phyloP scores from a whole-genome alignment of 2,888 invertebrate species.

The Cantharis rufa region DNA sequence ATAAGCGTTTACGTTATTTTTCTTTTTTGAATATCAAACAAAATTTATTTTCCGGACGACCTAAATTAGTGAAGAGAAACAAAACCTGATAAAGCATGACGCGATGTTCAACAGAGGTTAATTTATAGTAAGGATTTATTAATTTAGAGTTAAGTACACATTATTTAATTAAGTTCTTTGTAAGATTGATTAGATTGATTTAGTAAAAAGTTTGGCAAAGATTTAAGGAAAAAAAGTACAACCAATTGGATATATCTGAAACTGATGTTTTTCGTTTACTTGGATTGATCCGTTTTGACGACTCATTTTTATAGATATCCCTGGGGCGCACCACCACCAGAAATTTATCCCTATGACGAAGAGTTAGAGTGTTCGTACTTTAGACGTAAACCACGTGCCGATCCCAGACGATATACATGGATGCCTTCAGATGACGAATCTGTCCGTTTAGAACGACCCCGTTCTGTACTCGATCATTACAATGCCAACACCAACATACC shows the following conservation, averaged over 20 bases:
- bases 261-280: neutral
- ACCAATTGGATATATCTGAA: neutral
- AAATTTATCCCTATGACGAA: slow-evolving; percentile 68
- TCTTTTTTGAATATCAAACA: neutral
- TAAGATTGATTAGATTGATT: neutral
- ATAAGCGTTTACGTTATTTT: neutral
- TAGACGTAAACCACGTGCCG: slow-evolving; percentile 76
- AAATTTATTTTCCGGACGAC: neutral
- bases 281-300: neutral
- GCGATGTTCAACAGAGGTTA: neutral
- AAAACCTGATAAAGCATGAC: neutral
- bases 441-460: slow-evolving; percentile 73
- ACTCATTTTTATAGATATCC: slow-evolving; percentile 57
- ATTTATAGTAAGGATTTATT: neutral
- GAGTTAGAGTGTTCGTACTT: slow-evolving; percentile 82
- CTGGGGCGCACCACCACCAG: slow-evolving; percentile 63
- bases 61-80: neutral
- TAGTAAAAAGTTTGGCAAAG: neutral
- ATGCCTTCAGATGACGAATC: slow-evolving; percentile 77
- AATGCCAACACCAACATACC: slow-evolving; percentile 61
- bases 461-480: slow-evolving; percentile 51
- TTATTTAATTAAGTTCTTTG: neutral
- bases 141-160: neutral
- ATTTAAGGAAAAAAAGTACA: neutral
- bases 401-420: slow-evolving; percentile 78